Evolutionary conservation across 1,140 invertebrate species (phyloP).

Genomic region (Drosophila equinoxialis): DNA sequence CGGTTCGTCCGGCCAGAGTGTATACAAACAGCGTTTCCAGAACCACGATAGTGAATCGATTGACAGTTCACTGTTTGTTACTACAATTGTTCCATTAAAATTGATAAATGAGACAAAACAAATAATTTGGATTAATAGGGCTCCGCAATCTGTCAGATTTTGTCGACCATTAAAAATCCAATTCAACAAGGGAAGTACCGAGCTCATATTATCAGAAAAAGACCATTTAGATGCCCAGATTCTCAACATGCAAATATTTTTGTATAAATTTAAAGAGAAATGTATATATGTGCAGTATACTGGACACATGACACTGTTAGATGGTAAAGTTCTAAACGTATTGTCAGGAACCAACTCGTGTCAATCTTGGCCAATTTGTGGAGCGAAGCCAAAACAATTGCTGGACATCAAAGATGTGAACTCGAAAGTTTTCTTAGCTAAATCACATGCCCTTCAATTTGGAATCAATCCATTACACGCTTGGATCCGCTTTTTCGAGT

Average conservation of each 20-base stretch:
- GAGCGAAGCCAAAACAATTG: no score
- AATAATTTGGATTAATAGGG: no score
- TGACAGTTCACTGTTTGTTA: not conserved
- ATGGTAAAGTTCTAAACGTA: no score
- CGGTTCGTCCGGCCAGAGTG: slow-evolving; percentile 1
- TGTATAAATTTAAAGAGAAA: not conserved
- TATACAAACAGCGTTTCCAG: slow-evolving; percentile 15
- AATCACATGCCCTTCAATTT: no score
- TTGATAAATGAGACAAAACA: not conserved
- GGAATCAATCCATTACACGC: no score
- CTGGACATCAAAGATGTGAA: no score
- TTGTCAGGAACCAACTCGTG: no score
- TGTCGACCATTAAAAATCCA: not conserved
- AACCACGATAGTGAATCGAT: not conserved
- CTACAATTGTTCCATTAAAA: slow-evolving; percentile 6
- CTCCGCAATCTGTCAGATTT: not conserved
- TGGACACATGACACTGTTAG: no score
- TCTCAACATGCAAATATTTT: no score
- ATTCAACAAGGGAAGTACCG: not conserved
- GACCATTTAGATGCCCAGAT: not conserved
- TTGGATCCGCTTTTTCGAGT: no score
- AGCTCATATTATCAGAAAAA: not conserved
- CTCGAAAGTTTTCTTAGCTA: no score
- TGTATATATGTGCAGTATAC: not conserved
- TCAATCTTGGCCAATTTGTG: no score